Base-by-base conservation (phyloP, 2,797 vertebrate genomes). In the Netta rufina region DNA sequence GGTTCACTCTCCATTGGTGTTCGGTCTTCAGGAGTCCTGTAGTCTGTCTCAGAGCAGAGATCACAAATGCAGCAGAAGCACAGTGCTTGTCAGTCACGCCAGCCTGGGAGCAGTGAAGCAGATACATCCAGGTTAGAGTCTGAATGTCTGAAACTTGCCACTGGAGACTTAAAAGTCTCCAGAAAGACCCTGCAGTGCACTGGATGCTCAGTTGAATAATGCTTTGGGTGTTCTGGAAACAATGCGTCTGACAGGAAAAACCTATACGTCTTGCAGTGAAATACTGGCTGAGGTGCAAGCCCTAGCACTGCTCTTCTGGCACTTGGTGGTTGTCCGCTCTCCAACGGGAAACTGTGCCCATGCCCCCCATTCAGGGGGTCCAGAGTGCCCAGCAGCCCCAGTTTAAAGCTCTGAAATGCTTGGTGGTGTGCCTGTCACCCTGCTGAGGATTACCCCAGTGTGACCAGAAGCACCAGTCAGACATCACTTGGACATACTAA, bases 261-360 rank as follows among this genome's bases (percentile, higher is more conserved):
- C 10, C 32, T 38, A 16, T 28, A 19, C 19, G 9, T 24, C 38
- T 69, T 72, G 51, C 47, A 30, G 1, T 62, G 86, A 75, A 47
- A 49, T 41, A 14, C 13, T 32, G 2, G 32, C 32, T 53, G 33
- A 56, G 25, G 22, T 77, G 54, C 51, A 32, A 56, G 30, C 41
- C 45, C 30, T 78, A 51, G 47, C 47, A 38, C 41, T 16, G n/a
- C 49, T 72, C 47, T 65, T 43, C 53, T 75, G 72, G 19, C 61
- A 15, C 0, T 0, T 47, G 41, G 66, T 51, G 30, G 33, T 41
- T n/a, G 17, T 7, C 38, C 7, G 5, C 65, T 22, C 78, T 75
- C 13, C 51, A 16, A 33, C 33, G 47, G 56, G 25, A 53, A 56
- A 1, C 25, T 58, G 56, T 57, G n/a, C 33, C 27, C 28, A 13